Conservation (phyloP, 2,888 invertebrate genomes). For the Scaptomyza flava region DNA sequence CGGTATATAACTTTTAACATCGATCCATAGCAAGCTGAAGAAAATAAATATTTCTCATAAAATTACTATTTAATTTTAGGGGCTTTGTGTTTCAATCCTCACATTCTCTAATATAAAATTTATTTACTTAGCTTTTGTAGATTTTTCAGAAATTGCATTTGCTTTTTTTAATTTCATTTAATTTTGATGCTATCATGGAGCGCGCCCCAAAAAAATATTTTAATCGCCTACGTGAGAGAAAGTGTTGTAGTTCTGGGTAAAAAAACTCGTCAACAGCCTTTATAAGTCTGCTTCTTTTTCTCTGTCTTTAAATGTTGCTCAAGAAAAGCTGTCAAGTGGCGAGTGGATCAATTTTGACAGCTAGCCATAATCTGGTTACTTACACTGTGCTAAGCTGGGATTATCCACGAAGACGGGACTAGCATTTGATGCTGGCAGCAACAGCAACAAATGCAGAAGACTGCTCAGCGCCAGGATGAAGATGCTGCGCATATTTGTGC, state of each 20-base stretch:
- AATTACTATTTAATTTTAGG: no score
- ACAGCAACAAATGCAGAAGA: conserved; percentile 64
- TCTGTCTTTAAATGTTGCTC: conserved; percentile 28
- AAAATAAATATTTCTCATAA: no score
- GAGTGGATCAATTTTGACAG: conserved; percentile 21
- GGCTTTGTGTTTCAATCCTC: no score
- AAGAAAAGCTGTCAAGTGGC: conserved; percentile 50
- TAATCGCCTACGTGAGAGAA: conserved; percentile 78
- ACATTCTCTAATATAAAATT: not conserved
- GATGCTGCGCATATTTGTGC: conserved; percentile 38
- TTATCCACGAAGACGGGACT: conserved; percentile 84
- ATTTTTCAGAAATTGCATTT: conserved; percentile 28
- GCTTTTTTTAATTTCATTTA: conserved; percentile 38
- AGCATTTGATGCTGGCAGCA: conserved; percentile 55
- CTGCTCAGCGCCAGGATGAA: conserved; percentile 55
- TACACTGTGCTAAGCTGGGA: conserved; percentile 85
- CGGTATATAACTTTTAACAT: no score
- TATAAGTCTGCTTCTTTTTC: conserved; percentile 40
- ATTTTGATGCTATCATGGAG: conserved; percentile 37
- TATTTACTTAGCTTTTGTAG: not conserved
- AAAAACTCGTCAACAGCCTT: conserved; percentile 33
- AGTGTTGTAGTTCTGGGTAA: conserved; percentile 72
- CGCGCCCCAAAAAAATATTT: conserved; percentile 39
- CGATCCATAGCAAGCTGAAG: no score
- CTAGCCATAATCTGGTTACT: conserved; percentile 67